These are phyloP conservation scores for Cyclophora punctaria DNA, from an alignment of 2,888 invertebrate species.

Conservation along the genomic window DNA sequence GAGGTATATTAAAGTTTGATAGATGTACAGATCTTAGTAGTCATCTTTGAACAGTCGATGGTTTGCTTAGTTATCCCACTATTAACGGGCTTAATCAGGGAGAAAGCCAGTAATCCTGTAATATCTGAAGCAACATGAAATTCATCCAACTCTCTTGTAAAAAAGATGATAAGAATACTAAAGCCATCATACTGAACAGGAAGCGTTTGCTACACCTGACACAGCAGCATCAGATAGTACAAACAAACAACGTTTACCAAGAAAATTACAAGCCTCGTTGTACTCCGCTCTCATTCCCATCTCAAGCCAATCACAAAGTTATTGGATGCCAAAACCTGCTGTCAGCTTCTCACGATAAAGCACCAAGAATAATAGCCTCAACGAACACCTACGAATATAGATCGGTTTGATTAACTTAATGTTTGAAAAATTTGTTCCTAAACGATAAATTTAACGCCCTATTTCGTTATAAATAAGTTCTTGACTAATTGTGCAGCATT, in stretches of 20 bases:
- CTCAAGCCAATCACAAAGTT: conserved; percentile 30
- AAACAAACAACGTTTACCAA: neutral
- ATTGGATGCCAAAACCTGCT: conserved; percentile 60
- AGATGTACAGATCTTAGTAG: no score
- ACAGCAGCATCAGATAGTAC: neutral
- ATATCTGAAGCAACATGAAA: no score
- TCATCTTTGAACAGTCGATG: no score
- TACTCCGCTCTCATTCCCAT: conserved; percentile 12
- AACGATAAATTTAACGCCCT: conserved; percentile 11
- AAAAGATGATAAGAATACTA: no score
- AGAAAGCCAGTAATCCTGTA: no score
- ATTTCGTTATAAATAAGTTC: conserved; percentile 9
- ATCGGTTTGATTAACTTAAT: conserved; percentile 24
- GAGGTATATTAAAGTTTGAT: no score
- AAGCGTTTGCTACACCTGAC: no score
- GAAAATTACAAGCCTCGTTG: neutral
- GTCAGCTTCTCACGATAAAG: conserved; percentile 55
- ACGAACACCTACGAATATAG: conserved; percentile 34
- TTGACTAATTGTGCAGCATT: neutral
- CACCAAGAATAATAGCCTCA: conserved; percentile 46
- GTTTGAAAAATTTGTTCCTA: conserved; percentile 9
- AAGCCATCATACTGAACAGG: no score
- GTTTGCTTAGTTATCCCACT: no score
- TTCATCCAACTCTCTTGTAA: no score
- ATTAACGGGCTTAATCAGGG: no score